phyloP scores from a whole-genome alignment of 2,113 vertebrate species.

The Hippotragus niger region DNA sequence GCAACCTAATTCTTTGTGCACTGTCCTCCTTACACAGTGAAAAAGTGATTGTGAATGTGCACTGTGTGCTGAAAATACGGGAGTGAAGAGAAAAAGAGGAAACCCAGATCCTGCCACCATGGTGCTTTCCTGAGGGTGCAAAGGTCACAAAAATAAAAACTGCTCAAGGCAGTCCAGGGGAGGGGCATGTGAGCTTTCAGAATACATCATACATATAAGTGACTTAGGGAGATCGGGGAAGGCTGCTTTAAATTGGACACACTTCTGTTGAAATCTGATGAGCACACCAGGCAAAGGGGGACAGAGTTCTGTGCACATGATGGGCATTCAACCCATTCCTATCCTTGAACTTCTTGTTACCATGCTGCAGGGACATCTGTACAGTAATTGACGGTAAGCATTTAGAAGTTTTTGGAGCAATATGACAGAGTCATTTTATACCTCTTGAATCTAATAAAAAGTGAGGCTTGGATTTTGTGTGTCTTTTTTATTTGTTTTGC shows the following conservation, averaged over 20 bases:
- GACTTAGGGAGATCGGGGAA: neutral
- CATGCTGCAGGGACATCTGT: neutral
- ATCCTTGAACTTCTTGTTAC: neutral
- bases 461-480: neutral
- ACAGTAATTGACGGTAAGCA: neutral
- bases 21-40: neutral
- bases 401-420: neutral
- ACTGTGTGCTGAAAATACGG: neutral
- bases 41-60: neutral
- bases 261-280: neutral
- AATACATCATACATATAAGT: neutral
- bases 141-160: neutral
- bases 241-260: neutral
- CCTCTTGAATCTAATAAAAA: neutral
- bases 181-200: neutral
- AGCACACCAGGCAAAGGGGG: neutral
- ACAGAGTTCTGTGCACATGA: neutral
- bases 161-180: neutral
- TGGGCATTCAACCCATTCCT: neutral
- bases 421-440: neutral
- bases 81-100: neutral
- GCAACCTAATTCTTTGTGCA: neutral
- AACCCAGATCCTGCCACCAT: neutral
- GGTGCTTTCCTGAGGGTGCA: neutral
- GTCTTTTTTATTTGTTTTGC: slow-evolving; percentile 8